Evolutionary conservation across 2,888 invertebrate genomes (phyloP), one percentile per base, ranked within the genome.

Genomic region (Dynastes hyllus): DNA sequence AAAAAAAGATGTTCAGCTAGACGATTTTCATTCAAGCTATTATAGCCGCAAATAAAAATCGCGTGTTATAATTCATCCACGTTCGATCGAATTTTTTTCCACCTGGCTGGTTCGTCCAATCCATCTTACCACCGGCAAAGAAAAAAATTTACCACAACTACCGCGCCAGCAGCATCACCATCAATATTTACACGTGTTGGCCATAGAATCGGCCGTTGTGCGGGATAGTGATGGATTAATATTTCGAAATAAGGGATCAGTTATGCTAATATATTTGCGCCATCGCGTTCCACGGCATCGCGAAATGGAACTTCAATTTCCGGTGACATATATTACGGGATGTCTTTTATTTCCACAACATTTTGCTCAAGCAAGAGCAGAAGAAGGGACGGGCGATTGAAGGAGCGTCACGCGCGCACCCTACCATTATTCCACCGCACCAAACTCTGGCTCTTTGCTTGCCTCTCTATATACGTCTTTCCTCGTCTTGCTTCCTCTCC

Each of bases 281-380:
- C 69, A 50, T 69, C 27, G 51, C 50, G 51, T 51, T 50, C 51
- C 69, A 58, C 9, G 16, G 27, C 50, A 27, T 22, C 40, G 27
- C 67, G 67, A 51, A 27, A 71, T 71, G 71, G 55, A 55, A 55
- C 71, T 71, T 71, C 71, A 71, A 71, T 71, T 71, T 71, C 71
- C 71, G 71, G 71, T 55, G 58, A 71, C 71, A 58, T 71, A 71
- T 22, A 32, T 37, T 55, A 55, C 22, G n/a, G 32, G 32, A 16
- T 9, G 71, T 55, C 66, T 40, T 67, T 71, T 37, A 40, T 32
- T 71, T 71, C 40, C 9, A 55, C 16, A 55, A 11, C 55, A 37
- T 51, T 50, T 69, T 51, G 4, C 37, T 9, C 37, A 55, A 71
- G 51, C 4, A 51, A 70, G 51, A 27, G 8, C 2, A 16, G 16